Evolutionary conservation across 2,888 invertebrate genomes (phyloP), one percentile per base, ranked within the genome.

Genomic region (Rhaphigaster nebulosa): DNA sequence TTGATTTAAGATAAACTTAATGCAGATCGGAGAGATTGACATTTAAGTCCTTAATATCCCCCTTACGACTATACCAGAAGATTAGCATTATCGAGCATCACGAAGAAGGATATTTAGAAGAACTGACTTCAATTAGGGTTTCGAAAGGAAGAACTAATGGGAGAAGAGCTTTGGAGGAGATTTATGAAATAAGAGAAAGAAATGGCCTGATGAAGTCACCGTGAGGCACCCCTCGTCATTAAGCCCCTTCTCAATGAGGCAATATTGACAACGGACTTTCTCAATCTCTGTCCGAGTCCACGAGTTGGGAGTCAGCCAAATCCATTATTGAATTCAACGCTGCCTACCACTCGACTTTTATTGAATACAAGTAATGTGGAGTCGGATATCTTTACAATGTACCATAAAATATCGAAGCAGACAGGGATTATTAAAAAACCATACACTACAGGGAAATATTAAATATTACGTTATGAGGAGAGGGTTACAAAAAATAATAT

Each of bases 121-220:
- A 76, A 38, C 70, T 76, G 70, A 76, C 70, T 76, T 76, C 70
- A 76, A 76, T 76, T 76, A 76, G 34, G 70, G 70, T 34, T 38
- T 76, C 34, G 70, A 76, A 76, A 76, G 70, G 70, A 38, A 76
- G 70, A 38, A 76, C 70, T 76, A 76, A 76, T 76, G 70, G 70
- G 20, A 76, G 70, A 76, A 6, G 70, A 76, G 70, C 70, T 76
- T 76, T 76, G 70, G 70, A 76, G 38, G 70, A 76, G 70, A 76
- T 76, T 76, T 76, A 76, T 76, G 70, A 76, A 76, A 76, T 38
- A 76, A 38, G 70, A 76, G 70, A 76, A 76, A 76, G 70, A 76
- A 76, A 38, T 76, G 70, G 70, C 20, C 70, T 76, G 70, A 76
- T 76, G 70, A 76, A 76, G 70, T 76, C 70, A 76, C 70, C 70